Evolutionary conservation across 2,797 vertebrate species (phyloP).

Genomic region (Mormyrus hasselquistii): DNA sequence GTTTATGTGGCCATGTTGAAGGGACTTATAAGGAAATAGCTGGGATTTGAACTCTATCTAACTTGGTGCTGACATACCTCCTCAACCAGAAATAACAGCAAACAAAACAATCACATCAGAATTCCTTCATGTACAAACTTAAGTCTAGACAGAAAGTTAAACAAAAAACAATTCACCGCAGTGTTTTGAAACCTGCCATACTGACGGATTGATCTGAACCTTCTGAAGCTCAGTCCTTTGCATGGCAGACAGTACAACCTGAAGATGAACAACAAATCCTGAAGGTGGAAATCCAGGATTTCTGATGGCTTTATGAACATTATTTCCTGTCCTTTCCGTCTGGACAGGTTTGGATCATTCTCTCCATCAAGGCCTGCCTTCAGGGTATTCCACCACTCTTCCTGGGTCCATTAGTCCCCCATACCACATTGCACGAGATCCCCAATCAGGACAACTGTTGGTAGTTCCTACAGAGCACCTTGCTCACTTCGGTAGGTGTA

Average conservation of each 20-base stretch:
- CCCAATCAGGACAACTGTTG: slow-evolving; percentile 89
- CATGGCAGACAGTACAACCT: neutral
- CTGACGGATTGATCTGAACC: slow-evolving; percentile 12
- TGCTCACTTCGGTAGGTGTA: slow-evolving; percentile 83
- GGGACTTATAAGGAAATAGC: slow-evolving; percentile 43
- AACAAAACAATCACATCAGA: slow-evolving; percentile 27
- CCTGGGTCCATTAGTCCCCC: slow-evolving; percentile 77
- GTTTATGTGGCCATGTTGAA: neutral
- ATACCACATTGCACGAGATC: slow-evolving; percentile 92
- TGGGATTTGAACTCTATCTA: slow-evolving; percentile 26
- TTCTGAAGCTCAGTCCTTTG: slow-evolving; percentile 17
- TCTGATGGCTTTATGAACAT: neutral
- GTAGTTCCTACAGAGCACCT: slow-evolving; percentile 91
- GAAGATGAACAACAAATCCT: slow-evolving; percentile 25
- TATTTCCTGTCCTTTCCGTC: neutral
- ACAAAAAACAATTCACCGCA: slow-evolving; percentile 26
- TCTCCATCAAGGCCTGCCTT: slow-evolving; percentile 83
- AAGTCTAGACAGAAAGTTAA: slow-evolving; percentile 54
- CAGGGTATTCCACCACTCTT: slow-evolving; percentile 77
- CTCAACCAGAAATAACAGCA: slow-evolving; percentile 52
- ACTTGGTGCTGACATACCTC: slow-evolving; percentile 19
- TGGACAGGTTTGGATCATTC: slow-evolving; percentile 77
- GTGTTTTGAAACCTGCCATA: slow-evolving; percentile 8
- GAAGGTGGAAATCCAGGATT: neutral
- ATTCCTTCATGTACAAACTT: slow-evolving; percentile 35